Base-by-base conservation (phyloP, 2,113 vertebrate genomes). In the Lamprotornis superbus region DNA sequence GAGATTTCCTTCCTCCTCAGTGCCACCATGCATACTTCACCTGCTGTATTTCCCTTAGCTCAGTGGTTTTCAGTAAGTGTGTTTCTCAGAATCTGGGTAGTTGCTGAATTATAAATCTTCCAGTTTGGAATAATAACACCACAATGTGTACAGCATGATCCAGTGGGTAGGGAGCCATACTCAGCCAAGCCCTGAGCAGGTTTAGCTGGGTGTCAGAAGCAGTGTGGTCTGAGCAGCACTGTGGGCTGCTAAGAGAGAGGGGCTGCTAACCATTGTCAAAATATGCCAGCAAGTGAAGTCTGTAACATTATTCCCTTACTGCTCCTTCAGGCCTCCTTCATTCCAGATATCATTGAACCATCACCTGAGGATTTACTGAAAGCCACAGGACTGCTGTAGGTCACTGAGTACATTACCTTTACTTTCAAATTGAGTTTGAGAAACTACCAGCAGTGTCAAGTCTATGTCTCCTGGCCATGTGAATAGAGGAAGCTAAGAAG, bases 1-100 rank as follows among this genome's bases (percentile, higher is more conserved):
- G 85, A 90, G 73, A 68, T 93, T 96, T 97, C 92, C 92, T 93
- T 95, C 93, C 94, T 93, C 73, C 69, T 71, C 56, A n/a, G 56
- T 87, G 79, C 83, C 83, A 89, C 90, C 52, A 2, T 31, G 77
- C 94, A 93, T 93, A 77, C 60, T 93, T 97, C 80, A 92, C 94
- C 90, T 97, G 95, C 40, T 7, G 1, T 35, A 20, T 87, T 97
- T 90, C 88, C 86, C 88, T 87, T 89, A 68, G 73, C 68, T 75
- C 56, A 49, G 83, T 63, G 74, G 69, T 63, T 93, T 94, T 93
- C 6, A 11, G 85, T 89, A 86, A 86, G 55, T 1, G 1, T n/a
- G 18, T 78, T 96, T 96, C 95, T 92, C 69, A 89, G 88, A 94
- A 93, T 65, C 83, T 55, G 25, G 25, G 10, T 52, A 49, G 74